phyloP scores from a whole-genome alignment of 2,888 invertebrate genomes.

The Apodemia mormo region DNA sequence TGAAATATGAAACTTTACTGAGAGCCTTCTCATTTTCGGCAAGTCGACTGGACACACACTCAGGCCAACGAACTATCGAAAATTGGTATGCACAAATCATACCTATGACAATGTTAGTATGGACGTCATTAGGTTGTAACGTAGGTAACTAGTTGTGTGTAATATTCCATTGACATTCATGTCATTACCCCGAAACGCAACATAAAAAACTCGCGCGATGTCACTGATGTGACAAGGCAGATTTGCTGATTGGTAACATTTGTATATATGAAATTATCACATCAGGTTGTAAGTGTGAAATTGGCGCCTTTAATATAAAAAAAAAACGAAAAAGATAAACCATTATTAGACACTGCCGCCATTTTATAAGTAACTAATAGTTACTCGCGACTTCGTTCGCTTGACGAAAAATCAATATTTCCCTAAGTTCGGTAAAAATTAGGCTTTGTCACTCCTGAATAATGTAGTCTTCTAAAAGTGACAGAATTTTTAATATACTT shows the following conservation, averaged over 20 bases:
- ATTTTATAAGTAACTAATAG: too few species aligned
- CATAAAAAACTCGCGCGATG: not conserved
- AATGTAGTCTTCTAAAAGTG: too few species aligned
- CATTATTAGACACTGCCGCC: too few species aligned
- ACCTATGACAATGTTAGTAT: conserved; percentile 4
- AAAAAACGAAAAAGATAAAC: too few species aligned
- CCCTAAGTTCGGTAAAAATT: too few species aligned
- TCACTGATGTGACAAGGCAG: not conserved
- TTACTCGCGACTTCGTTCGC: too few species aligned
- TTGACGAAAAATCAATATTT: too few species aligned
- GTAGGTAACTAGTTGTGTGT: not conserved
- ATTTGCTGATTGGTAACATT: not conserved
- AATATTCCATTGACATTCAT: conserved; percentile 10
- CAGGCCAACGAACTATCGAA: conserved; percentile 4
- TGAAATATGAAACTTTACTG: too few species aligned
- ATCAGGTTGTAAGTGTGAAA: not conserved
- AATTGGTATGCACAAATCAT: conserved; percentile 14
- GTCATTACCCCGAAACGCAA: conserved; percentile 3
- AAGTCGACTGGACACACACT: not conserved
- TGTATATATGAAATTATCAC: not conserved
- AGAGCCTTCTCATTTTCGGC: too few species aligned
- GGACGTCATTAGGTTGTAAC: conserved; percentile 11
- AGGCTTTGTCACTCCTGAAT: too few species aligned
- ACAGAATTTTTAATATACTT: too few species aligned
- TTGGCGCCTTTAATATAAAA: not conserved